Evolutionary conservation across 2,113 vertebrate genomes (phyloP).

Genomic region (Haemorhous mexicanus): DNA sequence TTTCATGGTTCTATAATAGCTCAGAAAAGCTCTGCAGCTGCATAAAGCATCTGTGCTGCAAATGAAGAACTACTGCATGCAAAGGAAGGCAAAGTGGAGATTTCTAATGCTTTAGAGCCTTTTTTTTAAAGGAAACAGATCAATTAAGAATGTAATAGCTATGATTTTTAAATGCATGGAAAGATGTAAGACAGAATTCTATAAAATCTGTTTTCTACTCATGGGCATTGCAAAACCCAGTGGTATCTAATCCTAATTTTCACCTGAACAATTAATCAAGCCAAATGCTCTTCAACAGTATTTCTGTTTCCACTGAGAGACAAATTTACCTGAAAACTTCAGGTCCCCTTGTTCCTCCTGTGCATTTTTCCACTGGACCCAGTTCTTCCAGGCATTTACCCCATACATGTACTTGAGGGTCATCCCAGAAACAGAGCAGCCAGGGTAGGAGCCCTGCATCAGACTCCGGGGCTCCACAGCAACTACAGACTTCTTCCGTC

Average conservation of each 20-base stretch:
- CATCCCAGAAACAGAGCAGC: slow-evolving; percentile 77
- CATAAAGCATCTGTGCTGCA: neutral
- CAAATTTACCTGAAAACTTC: slow-evolving; percentile 76
- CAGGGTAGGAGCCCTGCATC: slow-evolving; percentile 72
- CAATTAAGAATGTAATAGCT: neutral
- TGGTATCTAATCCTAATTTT: neutral
- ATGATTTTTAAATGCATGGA: neutral
- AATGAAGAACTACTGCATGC: neutral
- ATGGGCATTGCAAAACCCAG: neutral
- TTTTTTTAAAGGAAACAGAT: neutral
- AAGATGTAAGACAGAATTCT: neutral
- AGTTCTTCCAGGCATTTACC: slow-evolving; percentile 92
- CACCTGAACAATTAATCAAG: neutral
- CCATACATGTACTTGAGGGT: slow-evolving; percentile 90
- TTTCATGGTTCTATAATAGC: neutral
- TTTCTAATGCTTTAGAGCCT: neutral
- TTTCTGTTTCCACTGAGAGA: neutral
- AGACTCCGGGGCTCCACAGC: slow-evolving; percentile 68
- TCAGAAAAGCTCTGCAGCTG: neutral
- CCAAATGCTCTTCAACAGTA: neutral
- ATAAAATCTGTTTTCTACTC: neutral
- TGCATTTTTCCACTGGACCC: slow-evolving; percentile 89
- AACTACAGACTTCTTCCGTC: slow-evolving; percentile 79
- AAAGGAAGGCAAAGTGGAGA: neutral
- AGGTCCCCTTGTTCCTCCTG: slow-evolving; percentile 85